Base-by-base conservation (phyloP, 2,113 vertebrate genomes). In the Ivindomyrus marchei region DNA sequence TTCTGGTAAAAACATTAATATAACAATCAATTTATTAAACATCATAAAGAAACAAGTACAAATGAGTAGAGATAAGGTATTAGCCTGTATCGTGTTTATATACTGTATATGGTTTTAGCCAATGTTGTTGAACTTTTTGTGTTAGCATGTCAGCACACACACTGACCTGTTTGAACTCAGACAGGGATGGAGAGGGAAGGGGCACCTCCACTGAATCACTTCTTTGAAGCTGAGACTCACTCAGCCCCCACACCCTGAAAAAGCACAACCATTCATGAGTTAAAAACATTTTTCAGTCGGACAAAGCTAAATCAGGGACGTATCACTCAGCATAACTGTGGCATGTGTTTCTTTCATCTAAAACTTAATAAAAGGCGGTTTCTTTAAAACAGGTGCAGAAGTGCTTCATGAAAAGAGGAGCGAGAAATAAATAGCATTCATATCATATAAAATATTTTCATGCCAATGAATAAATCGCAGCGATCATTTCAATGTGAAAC, bases 211-310 rank as follows among this genome's bases (percentile, higher is more conserved):
- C 91, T 89, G 91, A 91, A 58, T 92, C 93, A 91, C 39, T 94
- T 83, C 91, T 94, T 90, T 95, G 95, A 49, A 94, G 92, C 39
- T 93, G 93, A 89, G 66, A 92, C 85, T 96, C 96, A 87, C 92
- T 93, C 52, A 95, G 90, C 90, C 89, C 94, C 95, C 95, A 96
- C 21, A 95, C 87, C 74, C 96, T 96, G 90, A 91, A 92, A 77
- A 90, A 53, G 83, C 21, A 90, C 11, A 15, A 87, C 62, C 87
- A 58, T 58, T 39, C 31, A n/a, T 36, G 5, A 13, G 53, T 39
- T 36, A 50, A n/a, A 87, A 21, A 4, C 49, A 36, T 36, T 56
- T 24, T 84, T 19, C 80, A 8, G 13, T 42, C n/a, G 4, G 74
- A 58, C 31, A 0, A 39, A 52, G 17, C 45, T 53, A 53, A 46